A percentile compares a stretch with the other conserved stretches of the same genome.
phyloP scores from a whole-genome alignment of 2,113 vertebrate species.

The Caloenas nicobarica region DNA sequence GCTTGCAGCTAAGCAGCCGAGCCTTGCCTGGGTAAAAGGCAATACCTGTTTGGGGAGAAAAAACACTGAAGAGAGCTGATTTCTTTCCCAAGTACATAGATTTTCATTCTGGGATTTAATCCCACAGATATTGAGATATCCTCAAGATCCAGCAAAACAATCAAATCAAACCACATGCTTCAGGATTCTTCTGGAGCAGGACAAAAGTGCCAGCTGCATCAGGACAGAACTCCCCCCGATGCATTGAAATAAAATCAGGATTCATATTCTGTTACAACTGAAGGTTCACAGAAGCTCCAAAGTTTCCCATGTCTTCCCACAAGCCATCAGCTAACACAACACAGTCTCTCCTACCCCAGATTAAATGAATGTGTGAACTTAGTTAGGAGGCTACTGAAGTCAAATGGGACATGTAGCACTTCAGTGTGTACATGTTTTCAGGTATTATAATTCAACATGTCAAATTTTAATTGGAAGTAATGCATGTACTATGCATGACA shows the following conservation, averaged over 20 bases:
- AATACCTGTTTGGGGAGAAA: conserved; percentile 80
- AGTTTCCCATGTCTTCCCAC: background rate
- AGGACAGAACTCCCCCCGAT: fast-evolving
- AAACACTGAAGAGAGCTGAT: background rate
- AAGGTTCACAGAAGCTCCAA: background rate
- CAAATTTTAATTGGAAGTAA: background rate
- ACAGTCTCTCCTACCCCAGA: background rate
- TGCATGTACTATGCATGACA: background rate
- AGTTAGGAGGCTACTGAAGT: background rate
- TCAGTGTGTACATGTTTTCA: background rate
- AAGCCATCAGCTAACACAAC: background rate
- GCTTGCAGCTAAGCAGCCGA: conserved; percentile 87
- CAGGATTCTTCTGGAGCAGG: background rate
- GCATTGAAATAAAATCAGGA: background rate
- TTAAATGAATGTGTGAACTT: background rate
- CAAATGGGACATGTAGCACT: background rate
- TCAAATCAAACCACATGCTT: background rate
- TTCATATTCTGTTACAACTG: background rate
- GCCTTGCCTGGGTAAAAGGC: conserved; percentile 90
- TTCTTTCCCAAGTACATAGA: background rate
- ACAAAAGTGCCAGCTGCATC: background rate
- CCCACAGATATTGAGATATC: background rate
- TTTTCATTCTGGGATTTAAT: background rate
- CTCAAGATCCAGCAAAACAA: background rate
- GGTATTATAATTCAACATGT: background rate